These are phyloP conservation scores for Teleogryllus occipitalis DNA, from an alignment of 1,140 invertebrate genomes.

Conservation along the genomic window DNA sequence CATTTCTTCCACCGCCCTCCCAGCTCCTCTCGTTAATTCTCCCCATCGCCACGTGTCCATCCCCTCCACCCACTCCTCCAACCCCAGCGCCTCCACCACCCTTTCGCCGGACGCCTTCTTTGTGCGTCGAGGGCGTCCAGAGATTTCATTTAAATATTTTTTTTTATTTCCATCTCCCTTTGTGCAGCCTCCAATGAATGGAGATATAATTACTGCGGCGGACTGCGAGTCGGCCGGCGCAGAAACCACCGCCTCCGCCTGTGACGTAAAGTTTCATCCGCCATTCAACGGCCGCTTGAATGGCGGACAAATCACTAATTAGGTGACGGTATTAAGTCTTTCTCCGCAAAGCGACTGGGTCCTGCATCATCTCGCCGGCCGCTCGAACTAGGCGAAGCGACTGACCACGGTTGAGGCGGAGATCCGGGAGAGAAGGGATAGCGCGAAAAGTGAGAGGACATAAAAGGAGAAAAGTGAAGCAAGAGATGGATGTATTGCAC, in stretches of 20 bases:
- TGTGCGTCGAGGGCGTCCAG: neutral
- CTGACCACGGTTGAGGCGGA: too few relatives aligned
- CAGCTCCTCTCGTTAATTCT: neutral
- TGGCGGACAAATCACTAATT: constrained; percentile 4
- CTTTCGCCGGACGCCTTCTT: too few relatives aligned
- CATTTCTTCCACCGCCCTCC: too few relatives aligned
- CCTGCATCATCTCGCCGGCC: too few relatives aligned
- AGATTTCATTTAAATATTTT: neutral
- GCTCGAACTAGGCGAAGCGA: too few relatives aligned
- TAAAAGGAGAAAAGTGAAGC: too few relatives aligned
- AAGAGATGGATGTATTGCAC: too few relatives aligned
- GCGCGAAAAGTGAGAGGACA: too few relatives aligned
- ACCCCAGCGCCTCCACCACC: neutral
- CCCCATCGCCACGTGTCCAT: neutral
- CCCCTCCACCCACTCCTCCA: neutral
- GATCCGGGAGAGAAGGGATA: too few relatives aligned
- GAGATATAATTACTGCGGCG: neutral
- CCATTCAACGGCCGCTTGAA: neutral
- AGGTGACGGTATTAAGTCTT: neutral
- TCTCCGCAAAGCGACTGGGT: too few relatives aligned
- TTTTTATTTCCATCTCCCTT: neutral
- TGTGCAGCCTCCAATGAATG: neutral
- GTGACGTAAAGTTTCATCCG: neutral
- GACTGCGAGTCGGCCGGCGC: neutral
- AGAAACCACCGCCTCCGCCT: neutral